These are phyloP conservation scores for Opisthocomus hoazin DNA, from an alignment of 2,113 vertebrate genomes.

Conservation along the genomic window DNA sequence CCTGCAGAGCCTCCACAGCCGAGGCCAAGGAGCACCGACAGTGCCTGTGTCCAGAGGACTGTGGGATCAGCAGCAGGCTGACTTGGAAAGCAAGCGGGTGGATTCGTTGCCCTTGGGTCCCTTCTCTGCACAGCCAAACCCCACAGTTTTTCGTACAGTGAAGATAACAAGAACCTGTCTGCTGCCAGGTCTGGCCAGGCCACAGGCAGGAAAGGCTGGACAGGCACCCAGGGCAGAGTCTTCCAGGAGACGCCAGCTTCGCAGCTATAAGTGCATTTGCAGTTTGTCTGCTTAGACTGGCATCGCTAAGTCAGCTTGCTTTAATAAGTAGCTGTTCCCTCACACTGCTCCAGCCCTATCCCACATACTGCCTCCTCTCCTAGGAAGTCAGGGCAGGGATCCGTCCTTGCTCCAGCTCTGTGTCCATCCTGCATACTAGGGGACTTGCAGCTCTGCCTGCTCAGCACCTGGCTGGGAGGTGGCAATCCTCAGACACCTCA, in stretches of 20 bases:
- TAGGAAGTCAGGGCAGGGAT: not conserved
- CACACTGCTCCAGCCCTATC: not conserved
- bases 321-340: not conserved
- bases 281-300: not conserved
- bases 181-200: not conserved
- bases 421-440: not conserved
- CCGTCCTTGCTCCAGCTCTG: not conserved
- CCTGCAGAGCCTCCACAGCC: not conserved
- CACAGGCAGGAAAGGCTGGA: not conserved
- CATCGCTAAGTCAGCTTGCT: not conserved
- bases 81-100: not conserved
- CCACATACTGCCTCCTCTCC: not conserved
- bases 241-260: not conserved
- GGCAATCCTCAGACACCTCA: not conserved
- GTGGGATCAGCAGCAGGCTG: not conserved
- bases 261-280: not conserved
- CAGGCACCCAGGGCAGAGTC: too few relatives aligned
- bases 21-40: too few relatives aligned
- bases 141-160: not conserved
- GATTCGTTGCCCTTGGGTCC: not conserved
- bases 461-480: not conserved
- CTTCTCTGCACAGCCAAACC: rapidly evolving
- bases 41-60: not conserved
- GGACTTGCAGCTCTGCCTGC: not conserved
- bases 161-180: not conserved